Evolutionary conservation across 2,797 vertebrate species (phyloP), one percentile per base, ranked within the genome.

Genomic region (Lepidocolaptes lacrymiger): DNA sequence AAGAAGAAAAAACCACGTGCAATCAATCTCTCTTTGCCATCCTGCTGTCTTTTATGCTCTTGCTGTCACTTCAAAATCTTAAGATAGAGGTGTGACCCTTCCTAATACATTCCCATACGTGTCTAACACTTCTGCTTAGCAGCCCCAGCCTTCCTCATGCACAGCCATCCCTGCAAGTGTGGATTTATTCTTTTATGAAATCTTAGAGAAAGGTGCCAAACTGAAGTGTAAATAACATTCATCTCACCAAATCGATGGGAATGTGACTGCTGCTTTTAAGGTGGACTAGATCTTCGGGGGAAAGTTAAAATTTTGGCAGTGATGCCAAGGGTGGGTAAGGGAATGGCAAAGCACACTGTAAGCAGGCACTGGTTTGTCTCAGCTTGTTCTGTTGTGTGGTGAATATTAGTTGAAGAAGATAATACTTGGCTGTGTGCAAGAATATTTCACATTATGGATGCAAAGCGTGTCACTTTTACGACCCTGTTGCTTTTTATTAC

Each of bases 201-300:
- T 96, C 94, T 97, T 95, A 95, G 88, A 59, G 96, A 97, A 97
- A 98, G 96, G 97, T 98, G 98, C 93, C 98, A 98, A 98, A 98
- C 97, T 94, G 96, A 98, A 98, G 98, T 98, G 98, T 97, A 98
- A 98, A 98, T 98, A 97, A 94, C 97, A 97, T 98, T 98, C 97
- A 98, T 98, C 96, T 97, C 98, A 97, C 97, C 96, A 96, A 96
- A 95, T 97, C 88, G 71, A 96, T 85, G 77, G 96, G 91, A 96
- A 97, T 92, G 88, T 68, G 84, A 59, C 86, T 95, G 82, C 82
- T 89, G 93, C 73, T 97, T 91, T 97, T 97, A 97, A 97, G 95
- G 96, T 97, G 92, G 82, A 89, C 95, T 89, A 58, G 76, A 84
- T 58, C 51, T 84, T 46, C 64, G 44, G 49, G 83, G 48, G 56